Conservation (phyloP, 2,888 invertebrate genomes). For the Nymphalis c-album region DNA sequence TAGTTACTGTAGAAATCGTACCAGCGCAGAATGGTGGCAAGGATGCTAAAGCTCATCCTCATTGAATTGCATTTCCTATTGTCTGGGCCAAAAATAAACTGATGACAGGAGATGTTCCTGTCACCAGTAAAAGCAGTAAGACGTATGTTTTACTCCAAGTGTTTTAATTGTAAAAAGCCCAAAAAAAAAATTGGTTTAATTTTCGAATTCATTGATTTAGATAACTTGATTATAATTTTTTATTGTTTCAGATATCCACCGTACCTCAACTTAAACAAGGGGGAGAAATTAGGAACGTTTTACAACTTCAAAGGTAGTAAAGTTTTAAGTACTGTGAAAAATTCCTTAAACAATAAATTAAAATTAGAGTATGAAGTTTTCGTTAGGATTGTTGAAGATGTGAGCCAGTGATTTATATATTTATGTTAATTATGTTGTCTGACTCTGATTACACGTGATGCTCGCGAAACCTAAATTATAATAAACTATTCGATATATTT, state of each 20-base stretch:
- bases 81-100: too few species aligned
- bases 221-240: neutral
- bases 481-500: slow-evolving; percentile 38
- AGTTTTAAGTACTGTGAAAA: slow-evolving; percentile 52
- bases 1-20: too few species aligned
- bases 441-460: slow-evolving; percentile 27
- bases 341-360: slow-evolving; percentile 58
- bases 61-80: too few species aligned
- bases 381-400: slow-evolving; percentile 66
- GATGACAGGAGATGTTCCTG: too few species aligned
- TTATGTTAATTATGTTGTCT: slow-evolving; percentile 28
- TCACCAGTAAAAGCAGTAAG: too few species aligned
- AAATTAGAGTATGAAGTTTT: slow-evolving; percentile 73
- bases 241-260: slow-evolving; percentile 64
- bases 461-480: slow-evolving; percentile 42
- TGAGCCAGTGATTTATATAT: slow-evolving; percentile 31
- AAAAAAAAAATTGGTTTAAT: too few species aligned
- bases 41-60: too few species aligned
- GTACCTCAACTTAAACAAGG: slow-evolving; percentile 52
- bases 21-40: too few species aligned
- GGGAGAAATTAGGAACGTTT: slow-evolving; percentile 62
- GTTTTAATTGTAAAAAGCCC: too few species aligned
- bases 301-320: slow-evolving; percentile 71
- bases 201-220: too few species aligned
- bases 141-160: too few species aligned